Conservation (phyloP, 2,797 vertebrate genomes). For the Zalophus californianus region DNA sequence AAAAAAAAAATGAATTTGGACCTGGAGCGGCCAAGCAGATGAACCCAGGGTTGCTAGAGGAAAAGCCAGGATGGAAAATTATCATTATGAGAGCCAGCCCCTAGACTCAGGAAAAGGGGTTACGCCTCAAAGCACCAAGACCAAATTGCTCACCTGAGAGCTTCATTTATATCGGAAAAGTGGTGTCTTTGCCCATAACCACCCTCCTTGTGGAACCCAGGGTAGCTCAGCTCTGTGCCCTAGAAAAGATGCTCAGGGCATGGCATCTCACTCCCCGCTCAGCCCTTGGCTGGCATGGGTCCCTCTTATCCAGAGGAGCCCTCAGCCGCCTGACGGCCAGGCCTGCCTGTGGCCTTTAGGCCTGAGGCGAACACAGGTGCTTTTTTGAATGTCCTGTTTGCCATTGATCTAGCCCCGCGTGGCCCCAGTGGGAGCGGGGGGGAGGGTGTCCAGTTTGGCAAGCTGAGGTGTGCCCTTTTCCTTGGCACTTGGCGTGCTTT, state of each 20-base stretch:
- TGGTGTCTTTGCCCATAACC: neutral
- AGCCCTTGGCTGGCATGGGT: neutral
- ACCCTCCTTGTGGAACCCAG: neutral
- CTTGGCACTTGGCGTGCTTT: neutral
- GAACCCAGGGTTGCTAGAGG: constrained; percentile 53
- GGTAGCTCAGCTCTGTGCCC: neutral
- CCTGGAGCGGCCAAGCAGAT: constrained; percentile 68
- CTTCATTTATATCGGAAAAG: neutral
- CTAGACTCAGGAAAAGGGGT: neutral
- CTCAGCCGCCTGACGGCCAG: neutral
- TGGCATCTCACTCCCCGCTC: neutral
- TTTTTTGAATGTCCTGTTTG: neutral
- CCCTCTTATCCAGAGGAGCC: neutral
- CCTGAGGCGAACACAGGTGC: neutral
- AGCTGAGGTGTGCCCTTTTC: constrained; percentile 56
- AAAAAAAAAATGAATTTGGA: neutral
- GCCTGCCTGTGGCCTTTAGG: neutral
- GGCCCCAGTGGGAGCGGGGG: neutral
- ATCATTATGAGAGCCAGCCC: neutral
- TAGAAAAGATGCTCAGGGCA: neutral
- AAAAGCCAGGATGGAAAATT: neutral
- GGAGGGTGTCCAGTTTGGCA: neutral
- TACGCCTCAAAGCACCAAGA: neutral
- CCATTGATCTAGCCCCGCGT: neutral
- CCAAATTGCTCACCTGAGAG: neutral